Conservation (phyloP, 2,113 vertebrate species). For the Otocyon megalotis region DNA sequence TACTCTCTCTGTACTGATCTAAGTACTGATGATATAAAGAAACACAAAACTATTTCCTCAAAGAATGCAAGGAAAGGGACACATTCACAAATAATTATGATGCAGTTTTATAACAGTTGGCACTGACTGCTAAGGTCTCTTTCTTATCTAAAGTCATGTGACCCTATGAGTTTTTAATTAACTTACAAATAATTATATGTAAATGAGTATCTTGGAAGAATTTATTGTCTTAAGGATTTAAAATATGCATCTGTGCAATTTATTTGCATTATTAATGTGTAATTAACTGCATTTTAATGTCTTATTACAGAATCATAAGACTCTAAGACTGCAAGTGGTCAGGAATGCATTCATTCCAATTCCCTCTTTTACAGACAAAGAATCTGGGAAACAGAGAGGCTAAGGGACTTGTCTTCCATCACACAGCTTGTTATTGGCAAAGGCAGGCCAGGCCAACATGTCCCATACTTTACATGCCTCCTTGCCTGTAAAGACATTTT, state of each 20-base stretch:
- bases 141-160: not conserved
- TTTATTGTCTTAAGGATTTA: constrained; percentile 41
- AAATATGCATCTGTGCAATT: not conserved
- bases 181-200: not conserved
- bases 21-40: not conserved
- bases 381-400: not conserved
- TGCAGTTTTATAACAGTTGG: not conserved
- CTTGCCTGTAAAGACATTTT: not conserved
- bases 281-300: constrained; percentile 32
- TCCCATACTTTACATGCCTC: not conserved
- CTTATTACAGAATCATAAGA: constrained; percentile 4
- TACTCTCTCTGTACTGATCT: not conserved
- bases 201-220: constrained; percentile 40
- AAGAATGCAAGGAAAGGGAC: not conserved
- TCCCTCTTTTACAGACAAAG: not conserved
- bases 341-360: not conserved
- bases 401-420: not conserved
- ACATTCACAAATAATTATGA: not conserved
- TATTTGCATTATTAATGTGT: constrained; percentile 40
- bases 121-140: not conserved
- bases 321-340: not conserved
- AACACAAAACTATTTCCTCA: not conserved
- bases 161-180: constrained; percentile 43
- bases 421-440: not conserved
- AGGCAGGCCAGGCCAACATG: not conserved